phyloP scores from a whole-genome alignment of 2,888 invertebrate species.

The Phanerotoma sp. region DNA sequence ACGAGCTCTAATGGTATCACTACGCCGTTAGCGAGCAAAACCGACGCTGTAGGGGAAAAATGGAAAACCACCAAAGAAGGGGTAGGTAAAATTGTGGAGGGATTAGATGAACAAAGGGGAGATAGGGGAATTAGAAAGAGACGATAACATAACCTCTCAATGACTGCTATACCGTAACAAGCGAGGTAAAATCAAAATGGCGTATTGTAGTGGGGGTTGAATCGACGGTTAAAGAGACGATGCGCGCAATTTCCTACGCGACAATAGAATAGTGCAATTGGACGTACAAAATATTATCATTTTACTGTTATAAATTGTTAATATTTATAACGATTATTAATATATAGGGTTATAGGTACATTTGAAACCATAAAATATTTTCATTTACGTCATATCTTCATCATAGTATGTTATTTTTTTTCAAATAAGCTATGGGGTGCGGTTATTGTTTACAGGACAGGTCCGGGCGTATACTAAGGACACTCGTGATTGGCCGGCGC shows the following conservation, averaged over 20 bases:
- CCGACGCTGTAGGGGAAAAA: conserved; percentile 31
- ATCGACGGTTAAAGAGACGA: conserved; percentile 33
- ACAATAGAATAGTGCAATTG: conserved; percentile 37
- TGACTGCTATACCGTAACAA: no score
- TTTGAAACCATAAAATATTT: no score
- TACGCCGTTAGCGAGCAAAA: conserved; percentile 43
- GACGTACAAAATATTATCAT: conserved; percentile 1
- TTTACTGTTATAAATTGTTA: conserved; percentile 2
- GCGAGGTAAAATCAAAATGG: not conserved
- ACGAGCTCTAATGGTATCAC: conserved; percentile 44
- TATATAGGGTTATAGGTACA: no score
- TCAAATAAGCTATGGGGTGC: conserved; percentile 56
- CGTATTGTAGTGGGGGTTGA: conserved; percentile 4
- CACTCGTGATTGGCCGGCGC: conserved; percentile 74
- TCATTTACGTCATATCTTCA: no score
- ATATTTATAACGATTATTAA: no score
- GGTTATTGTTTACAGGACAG: conserved; percentile 69
- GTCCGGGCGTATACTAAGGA: conserved; percentile 60
- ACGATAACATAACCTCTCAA: not conserved
- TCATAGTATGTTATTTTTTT: no score
- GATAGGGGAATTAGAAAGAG: not conserved
- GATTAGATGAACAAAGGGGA: conserved; percentile 6
- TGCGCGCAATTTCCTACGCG: conserved; percentile 46
- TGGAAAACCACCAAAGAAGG: conserved; percentile 35
- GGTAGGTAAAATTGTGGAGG: conserved; percentile 5